Evolutionary conservation across 2,113 vertebrate genomes (phyloP).

Genomic region (Arizona elegans): DNA sequence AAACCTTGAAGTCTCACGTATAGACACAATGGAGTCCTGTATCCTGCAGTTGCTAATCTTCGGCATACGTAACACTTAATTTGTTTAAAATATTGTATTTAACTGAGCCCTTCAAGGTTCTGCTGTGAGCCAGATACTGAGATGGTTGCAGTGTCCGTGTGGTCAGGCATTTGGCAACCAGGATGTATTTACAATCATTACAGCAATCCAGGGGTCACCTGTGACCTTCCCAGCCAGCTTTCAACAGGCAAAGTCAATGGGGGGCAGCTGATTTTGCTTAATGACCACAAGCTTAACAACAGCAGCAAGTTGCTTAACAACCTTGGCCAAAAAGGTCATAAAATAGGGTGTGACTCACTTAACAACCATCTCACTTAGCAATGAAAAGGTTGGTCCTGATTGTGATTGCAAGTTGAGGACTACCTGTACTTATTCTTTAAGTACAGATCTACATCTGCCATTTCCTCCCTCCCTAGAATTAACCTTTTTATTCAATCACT

Average conservation of each 20-base stretch:
- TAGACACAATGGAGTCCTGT: background rate
- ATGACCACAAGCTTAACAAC: background rate
- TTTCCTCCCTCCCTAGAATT: background rate
- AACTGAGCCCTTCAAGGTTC: background rate
- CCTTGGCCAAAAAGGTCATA: background rate
- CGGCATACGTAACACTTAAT: background rate
- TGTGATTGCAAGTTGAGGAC: background rate
- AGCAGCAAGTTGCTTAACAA: too few species aligned
- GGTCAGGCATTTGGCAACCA: too few species aligned
- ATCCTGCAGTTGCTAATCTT: background rate
- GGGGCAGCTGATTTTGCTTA: background rate
- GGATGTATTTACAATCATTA: too few species aligned
- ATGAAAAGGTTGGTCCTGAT: background rate
- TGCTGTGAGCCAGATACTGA: background rate
- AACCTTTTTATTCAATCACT: background rate
- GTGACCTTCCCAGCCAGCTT: too few species aligned
- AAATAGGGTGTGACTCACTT: background rate
- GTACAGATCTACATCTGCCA: background rate
- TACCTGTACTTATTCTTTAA: background rate
- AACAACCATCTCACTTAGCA: background rate
- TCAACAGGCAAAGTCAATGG: too few species aligned
- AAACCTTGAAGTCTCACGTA: background rate
- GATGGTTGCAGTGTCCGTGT: too few species aligned
- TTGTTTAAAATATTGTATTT: background rate
- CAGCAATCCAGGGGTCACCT: too few species aligned